A percentile compares a stretch with the other conserved stretches of the same genome.
These are phyloP conservation scores for Drosophila pseudotalamancana DNA, from an alignment of 2,888 invertebrate species.

Conservation along the genomic window DNA sequence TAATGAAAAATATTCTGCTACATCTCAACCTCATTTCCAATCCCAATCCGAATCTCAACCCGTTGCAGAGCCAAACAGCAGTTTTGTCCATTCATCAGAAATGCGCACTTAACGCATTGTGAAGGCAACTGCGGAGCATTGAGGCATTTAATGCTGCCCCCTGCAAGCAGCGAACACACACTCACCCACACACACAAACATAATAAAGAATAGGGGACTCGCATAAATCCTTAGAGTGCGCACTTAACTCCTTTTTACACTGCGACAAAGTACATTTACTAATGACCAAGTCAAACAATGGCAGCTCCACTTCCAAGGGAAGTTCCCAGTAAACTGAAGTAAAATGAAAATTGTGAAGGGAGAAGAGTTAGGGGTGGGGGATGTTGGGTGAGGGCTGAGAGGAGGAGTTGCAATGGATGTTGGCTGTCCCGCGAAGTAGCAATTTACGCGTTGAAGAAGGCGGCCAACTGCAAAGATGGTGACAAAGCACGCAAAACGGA, in stretches of 20 bases:
- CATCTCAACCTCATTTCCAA: neutral
- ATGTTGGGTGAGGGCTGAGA: neutral
- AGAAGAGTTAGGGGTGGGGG: neutral
- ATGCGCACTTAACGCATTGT: constrained; percentile 68
- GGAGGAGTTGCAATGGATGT: neutral
- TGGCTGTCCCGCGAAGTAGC: constrained; percentile 67
- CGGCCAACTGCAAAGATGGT: constrained; percentile 62
- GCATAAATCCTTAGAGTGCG: constrained; percentile 78
- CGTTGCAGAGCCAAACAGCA: constrained; percentile 56
- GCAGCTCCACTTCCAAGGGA: constrained; percentile 34
- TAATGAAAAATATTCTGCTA: too few species aligned
- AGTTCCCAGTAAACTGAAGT: constrained; percentile 49
- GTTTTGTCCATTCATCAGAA: constrained; percentile 59
- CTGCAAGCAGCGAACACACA: constrained; percentile 35
- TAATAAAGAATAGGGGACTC: constrained; percentile 14
- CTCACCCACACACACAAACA: constrained; percentile 5
- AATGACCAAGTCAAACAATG: constrained; percentile 79
- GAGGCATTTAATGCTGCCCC: constrained; percentile 31
- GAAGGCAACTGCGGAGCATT: constrained; percentile 39
- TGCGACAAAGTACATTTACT: constrained; percentile 79
- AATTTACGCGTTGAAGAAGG: constrained; percentile 71
- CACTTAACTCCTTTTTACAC: constrained; percentile 79
- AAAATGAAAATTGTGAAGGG: constrained; percentile 53
- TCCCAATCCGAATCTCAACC: constrained; percentile 5
- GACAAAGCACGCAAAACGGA: constrained; percentile 66